Percentiles rank a stretch among this genome's conserved stretches.
These are phyloP conservation scores for Pseudomyrmex pallidus DNA, from an alignment of 1,140 invertebrate genomes.

Conservation along the genomic window DNA sequence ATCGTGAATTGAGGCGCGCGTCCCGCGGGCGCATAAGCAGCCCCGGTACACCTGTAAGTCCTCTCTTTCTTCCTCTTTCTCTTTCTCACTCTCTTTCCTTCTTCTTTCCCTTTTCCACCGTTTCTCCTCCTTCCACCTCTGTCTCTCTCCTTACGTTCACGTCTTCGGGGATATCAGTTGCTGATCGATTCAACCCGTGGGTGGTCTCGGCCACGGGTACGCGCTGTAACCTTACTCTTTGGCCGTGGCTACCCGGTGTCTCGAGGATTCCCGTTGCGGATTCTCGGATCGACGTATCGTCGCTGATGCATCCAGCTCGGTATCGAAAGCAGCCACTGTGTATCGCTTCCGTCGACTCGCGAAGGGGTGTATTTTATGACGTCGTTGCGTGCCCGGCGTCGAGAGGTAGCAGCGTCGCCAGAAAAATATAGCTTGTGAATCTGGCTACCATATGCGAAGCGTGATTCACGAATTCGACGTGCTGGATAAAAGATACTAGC, in stretches of 20 bases:
- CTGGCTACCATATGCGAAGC: not conserved
- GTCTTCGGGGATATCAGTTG: conserved; percentile 78
- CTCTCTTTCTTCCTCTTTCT: conserved; percentile 63
- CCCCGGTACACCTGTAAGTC: conserved; percentile 80
- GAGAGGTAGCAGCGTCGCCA: conserved; percentile 47
- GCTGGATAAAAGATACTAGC: not conserved
- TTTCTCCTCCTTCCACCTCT: conserved; percentile 23
- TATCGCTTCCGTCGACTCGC: conserved; percentile 54
- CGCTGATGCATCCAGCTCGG: not conserved
- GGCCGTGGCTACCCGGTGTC: conserved; percentile 75
- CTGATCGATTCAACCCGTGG: conserved; percentile 83
- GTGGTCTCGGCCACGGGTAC: conserved; percentile 80
- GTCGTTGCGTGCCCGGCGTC: conserved; percentile 51
- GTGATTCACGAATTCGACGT: conserved; percentile 19
- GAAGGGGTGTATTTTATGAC: conserved; percentile 61
- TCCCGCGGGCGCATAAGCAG: conserved; percentile 71
- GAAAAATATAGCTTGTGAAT: conserved; percentile 42
- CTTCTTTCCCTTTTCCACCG: conserved; percentile 34
- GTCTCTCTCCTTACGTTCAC: conserved; percentile 13
- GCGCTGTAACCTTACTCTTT: conserved; percentile 79
- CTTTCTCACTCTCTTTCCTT: conserved; percentile 13
- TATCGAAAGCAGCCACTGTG: conserved; percentile 61
- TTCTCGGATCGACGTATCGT: conserved; percentile 19
- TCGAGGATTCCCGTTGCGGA: conserved; percentile 61
- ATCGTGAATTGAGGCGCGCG: conserved; percentile 78